Evolutionary conservation across 1,140 invertebrate species (phyloP).

Genomic region (Epicauta chinensis): DNA sequence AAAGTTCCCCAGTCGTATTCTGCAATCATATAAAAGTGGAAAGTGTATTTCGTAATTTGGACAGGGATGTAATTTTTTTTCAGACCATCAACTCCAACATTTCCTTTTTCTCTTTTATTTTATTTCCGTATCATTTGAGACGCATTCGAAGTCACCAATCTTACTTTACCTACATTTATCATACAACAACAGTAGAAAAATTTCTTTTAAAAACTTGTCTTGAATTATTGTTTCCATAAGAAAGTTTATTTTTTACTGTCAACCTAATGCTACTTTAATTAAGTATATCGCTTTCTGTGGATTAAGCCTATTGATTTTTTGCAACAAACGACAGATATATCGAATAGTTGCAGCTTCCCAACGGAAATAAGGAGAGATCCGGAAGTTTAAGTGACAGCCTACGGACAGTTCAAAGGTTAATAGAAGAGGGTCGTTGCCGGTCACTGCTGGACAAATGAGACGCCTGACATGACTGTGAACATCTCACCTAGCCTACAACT

Average conservation of each 20-base stretch:
- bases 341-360: not conserved
- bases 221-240: no score
- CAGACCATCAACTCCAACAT: slow-evolving; percentile 24
- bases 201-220: no score
- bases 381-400: slow-evolving; percentile 20
- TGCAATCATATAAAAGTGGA: slow-evolving; percentile 3
- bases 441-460: slow-evolving; percentile 19
- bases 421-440: slow-evolving; percentile 20
- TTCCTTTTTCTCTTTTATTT: slow-evolving; percentile 24
- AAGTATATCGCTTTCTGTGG: not conserved
- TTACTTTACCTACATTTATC: slow-evolving; percentile 27
- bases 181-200: no score
- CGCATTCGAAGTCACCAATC: slow-evolving; percentile 26
- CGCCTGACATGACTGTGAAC: slow-evolving; percentile 14
- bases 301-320: not conserved
- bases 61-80: slow-evolving; percentile 25
- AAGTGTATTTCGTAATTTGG: slow-evolving; percentile 15
- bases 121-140: slow-evolving; percentile 31
- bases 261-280: not conserved
- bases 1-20: no score
- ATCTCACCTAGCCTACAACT: slow-evolving; percentile 10
- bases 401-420: slow-evolving; percentile 20
- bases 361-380: slow-evolving; percentile 20
- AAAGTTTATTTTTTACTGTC: not conserved
- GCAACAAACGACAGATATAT: slow-evolving; percentile 6